Base-by-base conservation (phyloP, 2,888 invertebrate species). In the Orchesella flavescens region DNA sequence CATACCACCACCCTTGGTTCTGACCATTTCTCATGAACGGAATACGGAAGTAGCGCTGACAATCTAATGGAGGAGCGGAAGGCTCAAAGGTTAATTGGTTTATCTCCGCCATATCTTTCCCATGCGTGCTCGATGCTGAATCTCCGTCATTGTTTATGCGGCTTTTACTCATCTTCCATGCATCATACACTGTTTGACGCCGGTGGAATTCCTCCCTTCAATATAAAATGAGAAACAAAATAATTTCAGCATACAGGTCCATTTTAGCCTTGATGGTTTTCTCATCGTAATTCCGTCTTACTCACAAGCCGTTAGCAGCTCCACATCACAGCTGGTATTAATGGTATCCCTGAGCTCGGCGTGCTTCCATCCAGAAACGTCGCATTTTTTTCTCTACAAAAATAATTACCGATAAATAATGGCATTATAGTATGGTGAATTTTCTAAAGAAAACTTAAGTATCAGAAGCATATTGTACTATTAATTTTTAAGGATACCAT, bases 291-390 rank as follows among this genome's bases (percentile, higher is more conserved):
- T 34, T 2, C 34, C 7, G 2, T 34, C 34, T 2, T 34, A 34
- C 34, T 7, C 3, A 90, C 98, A 99, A 89, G 95, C 95, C 93
- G 98, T 97, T 82, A 99, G 92, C 75, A 99, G 92, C 89, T 98
- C 98, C 90, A 99, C 95, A 91, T 99, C 98, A 92, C 97, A 98
- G 59, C 98, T 98, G 7, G 98, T 99, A 91, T 99, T 99, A 90
- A 99, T 99, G 53, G 97, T 96, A 91, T 99, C 99, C 71, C 99
- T 93, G 44, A 99, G 92, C 89, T 99, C 97, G 0, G 98, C 98
- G 91, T 99, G 99, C 90, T 97, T 98, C 98, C 98, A 99, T 90
- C 97, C 97, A 53, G 97, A 96, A 79, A 99, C 92, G 91, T 99
- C 98, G 91, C 95, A 94, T 90, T 98, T 98, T 89, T 95, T 94